Evolutionary conservation across 2,888 invertebrate genomes (phyloP), one percentile per base, ranked within the genome.

Genomic region (Sialis lutaria): DNA sequence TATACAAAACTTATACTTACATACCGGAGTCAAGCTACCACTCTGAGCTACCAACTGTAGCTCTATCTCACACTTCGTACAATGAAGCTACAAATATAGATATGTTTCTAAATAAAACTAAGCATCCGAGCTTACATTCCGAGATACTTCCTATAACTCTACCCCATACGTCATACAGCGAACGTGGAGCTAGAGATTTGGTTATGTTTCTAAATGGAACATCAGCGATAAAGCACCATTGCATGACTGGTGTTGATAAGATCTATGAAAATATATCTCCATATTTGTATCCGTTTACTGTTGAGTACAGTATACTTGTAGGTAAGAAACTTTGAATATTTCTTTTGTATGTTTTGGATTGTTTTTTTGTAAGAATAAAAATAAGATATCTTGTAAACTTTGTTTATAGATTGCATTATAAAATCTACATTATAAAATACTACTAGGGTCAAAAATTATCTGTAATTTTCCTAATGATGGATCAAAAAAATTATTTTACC

Each of bases 211-310:
- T 57, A 30, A 54, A 56, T 44, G 52, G 50, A 6, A 50, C 55
- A 55, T 57, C 9, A 48, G 52, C 41, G 32, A 44, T 50, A 41
- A 44, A 68, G 45, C 61, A 64, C 46, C 60, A 68, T 33, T 76
- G 75, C 55, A 61, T 70, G 1, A 59, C 57, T 2, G 67, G 70
- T 8, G 58, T 75, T 45, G 67, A 60, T 44, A 57, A 65, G 1
- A 71, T 77, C 45, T 68, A 70, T 51, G 69, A 72, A 56, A 71
- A 74, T 57, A 75, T 79, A 56, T 79, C 82, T 1, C 83, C 84
- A 0, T 86, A 85, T 59, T 65, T 87, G 10, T 86, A 82, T 56
- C 86, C 86, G 1, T 86, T 86, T 61, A 82, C 79, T 52, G 81
- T 86, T 32, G 82, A 86, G 62, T 86, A 81, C 64, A 83, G 81